A percentile compares a stretch with the other conserved stretches of the same genome.
Conservation (phyloP, 2,888 invertebrate species). For the Dugesia japonica region DNA sequence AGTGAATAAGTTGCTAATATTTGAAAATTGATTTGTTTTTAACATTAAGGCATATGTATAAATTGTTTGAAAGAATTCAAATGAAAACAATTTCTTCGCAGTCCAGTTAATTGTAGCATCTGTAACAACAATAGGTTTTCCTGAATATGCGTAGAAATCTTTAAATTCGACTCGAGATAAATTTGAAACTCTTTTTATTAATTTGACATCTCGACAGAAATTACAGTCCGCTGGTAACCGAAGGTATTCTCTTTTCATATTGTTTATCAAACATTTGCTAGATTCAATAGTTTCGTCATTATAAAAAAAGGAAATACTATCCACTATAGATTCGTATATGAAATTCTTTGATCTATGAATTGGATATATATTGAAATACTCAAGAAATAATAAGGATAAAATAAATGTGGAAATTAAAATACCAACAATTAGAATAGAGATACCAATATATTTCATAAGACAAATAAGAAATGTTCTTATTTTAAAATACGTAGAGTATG, state of each 20-base stretch:
- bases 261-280: neutral
- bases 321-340: neutral
- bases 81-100: slow-evolving; percentile 62
- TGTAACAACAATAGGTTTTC: slow-evolving; percentile 65
- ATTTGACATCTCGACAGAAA: neutral
- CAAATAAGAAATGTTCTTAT: neutral
- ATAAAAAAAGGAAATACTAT: neutral
- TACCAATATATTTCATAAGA: neutral
- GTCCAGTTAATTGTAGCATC: slow-evolving; percentile 70
- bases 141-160: slow-evolving; percentile 59
- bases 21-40: neutral
- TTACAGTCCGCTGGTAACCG: neutral
- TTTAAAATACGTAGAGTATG: neutral
- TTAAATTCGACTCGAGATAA: neutral
- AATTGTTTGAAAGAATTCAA: slow-evolving; percentile 60
- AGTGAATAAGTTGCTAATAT: neutral
- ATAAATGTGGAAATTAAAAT: neutral
- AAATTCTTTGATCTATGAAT: neutral
- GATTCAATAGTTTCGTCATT: neutral
- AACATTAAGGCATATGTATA: slow-evolving; percentile 53
- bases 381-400: neutral
- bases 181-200: neutral
- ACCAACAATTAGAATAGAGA: neutral
- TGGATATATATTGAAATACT: neutral
- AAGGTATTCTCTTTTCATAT: neutral